Evolutionary conservation across 2,888 invertebrate species (phyloP), one percentile per base, ranked within the genome.

Genomic region (Antheraea yamamai): DNA sequence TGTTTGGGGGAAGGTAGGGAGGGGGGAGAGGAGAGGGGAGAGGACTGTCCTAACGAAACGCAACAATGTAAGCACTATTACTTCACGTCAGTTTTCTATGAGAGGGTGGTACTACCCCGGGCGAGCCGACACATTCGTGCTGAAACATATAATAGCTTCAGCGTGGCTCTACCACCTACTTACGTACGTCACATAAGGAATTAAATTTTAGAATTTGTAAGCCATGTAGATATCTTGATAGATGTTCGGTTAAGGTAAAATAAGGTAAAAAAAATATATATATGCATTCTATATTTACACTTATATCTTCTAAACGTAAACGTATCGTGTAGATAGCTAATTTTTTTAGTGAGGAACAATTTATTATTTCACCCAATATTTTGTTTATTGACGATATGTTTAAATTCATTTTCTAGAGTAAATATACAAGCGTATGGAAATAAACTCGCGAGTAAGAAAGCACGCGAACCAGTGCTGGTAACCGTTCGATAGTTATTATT

Each of bases 301-400:
- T 30, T 30, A 1, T 39, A 4, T 7, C 35, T 39, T 39, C 35
- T 39, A 39, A 7, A 39, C 35, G 18, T 18, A 18, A 55, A 55
- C 52, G 18, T 55, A 18, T 55, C 52, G 2, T 18, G 52, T 55
- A 16, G 12, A 52, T 2, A 18, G 52, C 52, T 55, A n/a, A n/a
- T 20, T 58, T 8, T n/a, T 58, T 18, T 16, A 30, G 18, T 7
- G 58, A 58, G n/a, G 20, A 23, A 20, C 0, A n/a, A n/a, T 58
- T 61, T 61, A 61, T 2, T 64, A 64, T 64, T 64, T 23, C n/a
- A 61, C 26, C 1, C 10, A 14, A 64, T 64, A 64, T 64, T 4
- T 64, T 64, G 26, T 64, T 64, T 64, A 26, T 64, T 64, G 23
- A 61, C 12, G n/a, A 64, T 64, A 26, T 64, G 64, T 26, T 64